Base-by-base conservation (phyloP, 2,113 vertebrate genomes). In the Gymnocephalus cernua region DNA sequence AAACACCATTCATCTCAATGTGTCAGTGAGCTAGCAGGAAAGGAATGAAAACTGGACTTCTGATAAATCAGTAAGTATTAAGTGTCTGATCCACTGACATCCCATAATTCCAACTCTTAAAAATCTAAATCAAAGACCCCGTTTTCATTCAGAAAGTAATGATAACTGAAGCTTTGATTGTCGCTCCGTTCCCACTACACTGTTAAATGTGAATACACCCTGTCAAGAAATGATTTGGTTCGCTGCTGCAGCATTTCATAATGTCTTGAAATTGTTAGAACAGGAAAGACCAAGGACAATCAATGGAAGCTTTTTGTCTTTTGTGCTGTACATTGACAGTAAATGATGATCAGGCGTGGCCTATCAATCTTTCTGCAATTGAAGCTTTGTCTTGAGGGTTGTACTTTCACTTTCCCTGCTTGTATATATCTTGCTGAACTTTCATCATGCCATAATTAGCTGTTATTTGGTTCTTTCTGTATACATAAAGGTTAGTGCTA, bases 1-100 rank as follows among this genome's bases (percentile, higher is more conserved):
- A 64, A 81, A 68, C 84, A 19, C 74, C 48, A 88, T 94, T 90
- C 69, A 85, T 94, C 79, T 84, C 86, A 86, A 88, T 93, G 82
- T 76, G 92, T 92, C 89, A 92, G 71, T 44, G 82, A 79, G 83
- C 58, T 72, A 85, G 88, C 59, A 87, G 85, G 84, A 87, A 83
- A 89, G 91, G 41, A 73, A 4, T 18, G 85, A 89, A 86, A 86
- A 92, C 81, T 78, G 70, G 62, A 57, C 53, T 32, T 82, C 66
- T 45, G 32, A 83, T 70, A 8, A 35, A 8, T 72, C n/a, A 10
- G 21, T 82, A 83, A 73, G 29, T 75, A 88, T 90, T 79, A 79
- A 79, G 71, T 38, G 7, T 91, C 69, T 80, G 86, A 83, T 80
- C 85, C 67, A 27, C 51, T 71, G 13, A 70, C 64, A 72, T 69